Percentiles rank a stretch among this genome's conserved stretches.
Evolutionary conservation across 2,797 vertebrate species (phyloP).

Genomic region (Glyptemys insculpta): DNA sequence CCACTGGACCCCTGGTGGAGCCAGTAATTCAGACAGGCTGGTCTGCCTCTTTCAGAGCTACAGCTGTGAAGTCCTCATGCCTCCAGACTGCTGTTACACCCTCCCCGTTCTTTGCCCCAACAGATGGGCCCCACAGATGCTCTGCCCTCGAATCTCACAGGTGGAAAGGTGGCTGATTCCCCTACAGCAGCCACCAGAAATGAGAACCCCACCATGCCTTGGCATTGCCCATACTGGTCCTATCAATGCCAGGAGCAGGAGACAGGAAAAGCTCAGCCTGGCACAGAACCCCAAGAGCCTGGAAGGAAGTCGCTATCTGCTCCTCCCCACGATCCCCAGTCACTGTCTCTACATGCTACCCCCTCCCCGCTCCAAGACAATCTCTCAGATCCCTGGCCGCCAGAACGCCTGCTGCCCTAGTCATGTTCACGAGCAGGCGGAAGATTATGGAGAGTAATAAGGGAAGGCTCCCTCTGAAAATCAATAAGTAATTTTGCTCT

Average conservation of each 20-base stretch:
- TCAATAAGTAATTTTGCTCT: not conserved
- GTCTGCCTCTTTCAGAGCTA: too few relatives aligned
- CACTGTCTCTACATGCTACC: not conserved
- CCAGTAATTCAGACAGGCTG: too few relatives aligned
- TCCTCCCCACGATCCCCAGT: not conserved
- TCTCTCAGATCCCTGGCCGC: not conserved
- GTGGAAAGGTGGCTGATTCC: not conserved
- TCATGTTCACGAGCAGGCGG: not conserved
- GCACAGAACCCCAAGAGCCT: not conserved
- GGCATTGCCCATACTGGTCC: not conserved
- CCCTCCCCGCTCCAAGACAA: not conserved
- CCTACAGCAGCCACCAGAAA: not conserved
- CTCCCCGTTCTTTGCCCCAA: too few relatives aligned
- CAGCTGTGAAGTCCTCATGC: too few relatives aligned
- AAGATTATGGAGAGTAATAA: not conserved
- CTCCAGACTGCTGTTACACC: too few relatives aligned
- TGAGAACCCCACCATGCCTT: not conserved
- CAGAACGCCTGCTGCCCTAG: accelerated
- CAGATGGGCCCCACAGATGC: not conserved
- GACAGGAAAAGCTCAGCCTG: too few relatives aligned
- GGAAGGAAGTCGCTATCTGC: not conserved
- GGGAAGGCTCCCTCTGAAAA: not conserved
- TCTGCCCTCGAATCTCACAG: not conserved
- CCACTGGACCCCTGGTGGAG: too few relatives aligned
- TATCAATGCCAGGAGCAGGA: not conserved